These are phyloP conservation scores for Burhinus bistriatus DNA, from an alignment of 2,113 vertebrate genomes.

Conservation along the genomic window DNA sequence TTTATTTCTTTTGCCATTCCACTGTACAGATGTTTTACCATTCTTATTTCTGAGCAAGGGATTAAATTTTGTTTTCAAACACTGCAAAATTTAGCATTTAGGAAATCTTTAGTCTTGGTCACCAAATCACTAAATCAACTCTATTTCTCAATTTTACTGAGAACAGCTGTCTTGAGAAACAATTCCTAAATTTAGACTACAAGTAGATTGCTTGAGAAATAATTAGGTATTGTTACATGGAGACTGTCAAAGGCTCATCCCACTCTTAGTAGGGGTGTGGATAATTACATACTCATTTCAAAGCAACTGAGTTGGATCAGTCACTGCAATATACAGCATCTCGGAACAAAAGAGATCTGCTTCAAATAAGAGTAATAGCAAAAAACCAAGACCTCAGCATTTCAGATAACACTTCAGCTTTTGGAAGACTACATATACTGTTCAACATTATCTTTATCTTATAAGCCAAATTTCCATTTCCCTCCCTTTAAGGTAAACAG, in stretches of 20 bases:
- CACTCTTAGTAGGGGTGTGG: not conserved
- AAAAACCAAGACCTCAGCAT: not conserved
- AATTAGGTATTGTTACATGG: slow-evolving; percentile 24
- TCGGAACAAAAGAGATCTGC: not conserved
- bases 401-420: not conserved
- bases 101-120: not conserved
- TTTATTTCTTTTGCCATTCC: not conserved
- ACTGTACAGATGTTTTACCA: not conserved
- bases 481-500: not conserved
- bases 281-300: slow-evolving; percentile 47
- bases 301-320: slow-evolving; percentile 13
- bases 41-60: not conserved
- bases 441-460: not conserved
- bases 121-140: not conserved
- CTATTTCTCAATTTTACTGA: not conserved
- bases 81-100: not conserved
- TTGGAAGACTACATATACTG: not conserved
- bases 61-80: not conserved
- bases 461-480: not conserved
- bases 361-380: not conserved
- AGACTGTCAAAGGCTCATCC: not conserved
- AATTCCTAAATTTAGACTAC: slow-evolving; percentile 36
- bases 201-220: slow-evolving; percentile 34
- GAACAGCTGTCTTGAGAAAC: not conserved
- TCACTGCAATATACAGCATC: not conserved